Conservation (phyloP, 2,113 vertebrate species). For the Himantopus leucocephalus region DNA sequence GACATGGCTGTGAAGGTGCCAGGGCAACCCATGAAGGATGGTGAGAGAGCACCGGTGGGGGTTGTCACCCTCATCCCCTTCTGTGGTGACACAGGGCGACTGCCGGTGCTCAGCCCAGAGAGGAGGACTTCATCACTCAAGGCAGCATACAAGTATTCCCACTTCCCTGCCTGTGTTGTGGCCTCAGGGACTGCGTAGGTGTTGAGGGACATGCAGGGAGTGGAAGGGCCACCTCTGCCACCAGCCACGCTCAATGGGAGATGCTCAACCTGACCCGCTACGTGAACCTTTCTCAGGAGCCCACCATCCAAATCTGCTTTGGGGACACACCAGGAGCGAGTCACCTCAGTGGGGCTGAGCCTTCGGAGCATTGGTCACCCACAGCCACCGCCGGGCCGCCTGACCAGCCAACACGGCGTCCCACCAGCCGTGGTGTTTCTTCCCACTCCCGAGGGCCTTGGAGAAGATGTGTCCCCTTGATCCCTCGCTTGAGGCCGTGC, state of each 20-base stretch:
- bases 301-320: background rate
- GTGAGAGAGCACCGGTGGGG: background rate
- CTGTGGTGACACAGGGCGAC: background rate
- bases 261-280: background rate
- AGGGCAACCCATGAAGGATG: background rate
- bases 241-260: fast-evolving
- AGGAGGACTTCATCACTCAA: background rate
- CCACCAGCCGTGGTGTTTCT: background rate
- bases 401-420: background rate
- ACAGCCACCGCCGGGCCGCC: background rate
- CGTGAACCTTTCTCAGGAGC: background rate
- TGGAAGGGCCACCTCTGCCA: background rate
- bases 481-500: background rate
- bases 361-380: background rate
- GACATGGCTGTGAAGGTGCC: background rate
- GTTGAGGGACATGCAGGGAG: background rate
- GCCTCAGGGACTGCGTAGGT: fast-evolving
- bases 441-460: fast-evolving
- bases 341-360: background rate
- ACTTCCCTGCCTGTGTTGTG: fast-evolving
- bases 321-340: background rate
- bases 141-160: background rate
- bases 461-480: background rate
- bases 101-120: background rate
- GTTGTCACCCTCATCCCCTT: background rate